Evolutionary conservation across 2,888 invertebrate genomes (phyloP).

Genomic region (Trypoxylon attenuatum): DNA sequence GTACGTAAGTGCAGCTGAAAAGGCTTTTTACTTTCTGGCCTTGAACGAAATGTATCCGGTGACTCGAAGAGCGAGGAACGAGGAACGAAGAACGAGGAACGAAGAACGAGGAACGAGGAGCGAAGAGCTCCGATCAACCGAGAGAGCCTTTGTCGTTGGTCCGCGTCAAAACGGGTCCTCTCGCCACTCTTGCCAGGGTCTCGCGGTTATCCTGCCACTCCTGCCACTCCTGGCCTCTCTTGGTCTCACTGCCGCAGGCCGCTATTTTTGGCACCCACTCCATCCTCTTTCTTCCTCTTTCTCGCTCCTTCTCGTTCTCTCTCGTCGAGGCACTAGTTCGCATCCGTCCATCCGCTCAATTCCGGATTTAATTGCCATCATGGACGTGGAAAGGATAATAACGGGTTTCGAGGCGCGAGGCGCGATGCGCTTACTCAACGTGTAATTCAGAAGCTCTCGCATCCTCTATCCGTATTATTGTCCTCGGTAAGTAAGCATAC

Average conservation of each 20-base stretch:
- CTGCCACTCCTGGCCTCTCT: no score
- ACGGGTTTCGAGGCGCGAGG: slow-evolving; percentile 6
- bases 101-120: no score
- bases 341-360: slow-evolving; percentile 17
- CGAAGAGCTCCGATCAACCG: slow-evolving; percentile 41
- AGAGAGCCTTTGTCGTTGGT: slow-evolving; percentile 41
- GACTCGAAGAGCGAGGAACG: no score
- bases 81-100: no score
- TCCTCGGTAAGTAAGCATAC: slow-evolving; percentile 13
- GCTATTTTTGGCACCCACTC: slow-evolving; percentile 37
- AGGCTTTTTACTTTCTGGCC: slow-evolving; percentile 73
- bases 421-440: slow-evolving; percentile 1
- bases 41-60: slow-evolving; percentile 74
- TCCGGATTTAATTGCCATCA: slow-evolving; percentile 19
- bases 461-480: slow-evolving; percentile 18
- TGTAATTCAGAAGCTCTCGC: slow-evolving; percentile 7
- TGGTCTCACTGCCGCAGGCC: no score
- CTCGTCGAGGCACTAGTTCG: not conserved
- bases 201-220: slow-evolving; percentile 16
- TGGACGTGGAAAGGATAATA: slow-evolving; percentile 19
- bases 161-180: slow-evolving; percentile 32
- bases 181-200: no score
- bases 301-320: no score
- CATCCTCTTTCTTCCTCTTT: not conserved
- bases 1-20: slow-evolving; percentile 69